Conservation (phyloP, 2,113 vertebrate genomes). For the Gopherus flavomarginatus region DNA sequence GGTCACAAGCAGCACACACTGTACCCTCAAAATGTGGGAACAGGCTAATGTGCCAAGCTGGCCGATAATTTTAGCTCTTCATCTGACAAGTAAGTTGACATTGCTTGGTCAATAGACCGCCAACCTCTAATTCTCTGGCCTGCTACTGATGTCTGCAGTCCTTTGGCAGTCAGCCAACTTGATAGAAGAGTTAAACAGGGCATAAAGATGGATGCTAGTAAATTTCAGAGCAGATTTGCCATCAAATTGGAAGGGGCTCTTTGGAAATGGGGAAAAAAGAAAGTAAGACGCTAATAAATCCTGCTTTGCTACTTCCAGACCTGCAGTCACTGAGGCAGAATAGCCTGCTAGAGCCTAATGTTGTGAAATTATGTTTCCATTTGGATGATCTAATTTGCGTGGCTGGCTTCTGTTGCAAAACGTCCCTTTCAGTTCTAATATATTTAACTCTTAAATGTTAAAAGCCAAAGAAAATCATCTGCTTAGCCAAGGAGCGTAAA, state of each 20-base stretch:
- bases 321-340: background rate
- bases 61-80: background rate
- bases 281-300: background rate
- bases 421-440: background rate
- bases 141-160: background rate
- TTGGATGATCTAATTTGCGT: background rate
- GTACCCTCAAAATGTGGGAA: background rate
- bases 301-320: background rate
- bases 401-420: background rate
- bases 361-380: background rate
- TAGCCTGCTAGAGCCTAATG: background rate
- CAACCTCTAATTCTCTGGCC: background rate
- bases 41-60: background rate
- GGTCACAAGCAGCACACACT: background rate
- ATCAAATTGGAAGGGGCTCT: background rate
- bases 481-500: background rate
- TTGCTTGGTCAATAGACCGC: background rate
- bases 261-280: background rate
- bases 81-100: background rate
- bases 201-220: background rate
- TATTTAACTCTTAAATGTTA: background rate
- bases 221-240: background rate
- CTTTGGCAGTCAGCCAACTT: background rate
- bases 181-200: too few species aligned
- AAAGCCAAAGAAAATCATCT: background rate